phyloP scores from a whole-genome alignment of 2,113 vertebrate species.

The Caretta caretta region DNA sequence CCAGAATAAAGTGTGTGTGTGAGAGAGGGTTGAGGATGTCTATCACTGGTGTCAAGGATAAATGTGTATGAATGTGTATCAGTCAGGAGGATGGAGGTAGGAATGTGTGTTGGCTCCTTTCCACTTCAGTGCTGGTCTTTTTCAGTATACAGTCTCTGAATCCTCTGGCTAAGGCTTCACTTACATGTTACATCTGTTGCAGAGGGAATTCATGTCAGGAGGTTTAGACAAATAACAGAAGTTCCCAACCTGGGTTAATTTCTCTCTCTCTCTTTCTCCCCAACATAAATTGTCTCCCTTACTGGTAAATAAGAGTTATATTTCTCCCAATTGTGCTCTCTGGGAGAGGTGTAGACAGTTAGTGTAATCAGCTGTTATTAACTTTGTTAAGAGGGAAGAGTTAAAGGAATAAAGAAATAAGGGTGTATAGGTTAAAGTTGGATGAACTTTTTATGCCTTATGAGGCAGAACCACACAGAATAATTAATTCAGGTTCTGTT shows the following conservation, averaged over 20 bases:
- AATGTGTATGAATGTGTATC: fast-evolving
- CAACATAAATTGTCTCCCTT: background rate
- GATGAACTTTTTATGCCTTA: background rate
- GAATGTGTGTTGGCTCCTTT: background rate
- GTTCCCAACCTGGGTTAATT: slow-evolving; percentile 20
- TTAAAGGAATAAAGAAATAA: background rate
- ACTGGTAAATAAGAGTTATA: background rate
- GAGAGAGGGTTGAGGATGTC: background rate
- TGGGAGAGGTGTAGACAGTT: slow-evolving; percentile 7
- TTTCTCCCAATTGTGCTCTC: background rate
- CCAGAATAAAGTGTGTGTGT: fast-evolving
- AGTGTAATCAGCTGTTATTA: background rate
- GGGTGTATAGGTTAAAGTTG: background rate
- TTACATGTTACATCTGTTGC: background rate
- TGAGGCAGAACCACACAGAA: background rate
- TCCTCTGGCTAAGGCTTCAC: background rate
- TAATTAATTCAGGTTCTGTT: slow-evolving; percentile 14
- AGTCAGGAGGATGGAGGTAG: background rate
- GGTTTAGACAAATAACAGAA: background rate
- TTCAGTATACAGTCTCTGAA: background rate
- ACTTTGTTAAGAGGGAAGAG: background rate
- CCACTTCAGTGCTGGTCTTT: background rate
- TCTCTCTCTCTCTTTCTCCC: background rate
- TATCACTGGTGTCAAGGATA: background rate
- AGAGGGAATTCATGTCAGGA: background rate